Base-by-base conservation (phyloP, 2,797 vertebrate genomes). In the Hydrolagus colliei region DNA sequence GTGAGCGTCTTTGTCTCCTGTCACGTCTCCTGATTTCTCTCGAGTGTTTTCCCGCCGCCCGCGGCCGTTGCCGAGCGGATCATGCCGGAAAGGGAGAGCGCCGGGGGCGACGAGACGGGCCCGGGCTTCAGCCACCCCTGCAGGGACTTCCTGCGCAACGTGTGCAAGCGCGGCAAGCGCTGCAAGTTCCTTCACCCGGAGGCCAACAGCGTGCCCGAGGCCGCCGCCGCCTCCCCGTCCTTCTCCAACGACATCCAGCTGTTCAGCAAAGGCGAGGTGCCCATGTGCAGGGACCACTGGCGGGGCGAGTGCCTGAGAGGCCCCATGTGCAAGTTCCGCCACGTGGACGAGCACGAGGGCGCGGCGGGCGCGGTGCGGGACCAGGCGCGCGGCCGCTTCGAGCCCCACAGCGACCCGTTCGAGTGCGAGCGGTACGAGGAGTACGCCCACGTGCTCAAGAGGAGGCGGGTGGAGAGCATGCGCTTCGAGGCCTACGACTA, bases 311-410 rank as follows among this genome's bases (percentile, higher is more conserved):
- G 98, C 90, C 97, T 98, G 88, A 92, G 98, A 14, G 97, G 97
- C 0, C 95, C 95, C 88, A 97, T 97, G 88, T 99, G 98, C 89
- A 99, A 98, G 89, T 99, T 99, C 89, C 96, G 97, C n/a, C 97
- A 99, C 71, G 92, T 98, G 32, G 93, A 97, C 87, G 98, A 99
- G 87, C 13, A 67, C 41, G 97, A 92, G 7, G 96, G 98, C 85
- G 93, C 93, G 13, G 94, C 93, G 67, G 93, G 94, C 4, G 18
- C 0, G 73, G 86, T 1, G 88, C 89, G 79, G 93, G 82, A 93
- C 93, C 86, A 89, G 95, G 32, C 90, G 91, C 87, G 89, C 96
- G 20, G 87, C 27, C 96, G 90, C 0, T 97, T 96, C 0, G 97
- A 98, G 77, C 95, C 96, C 8, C 93, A 89, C 90, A 91, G 94